Base-by-base conservation (phyloP, 2,797 vertebrate species). In the Syngnathus rostellatus region DNA sequence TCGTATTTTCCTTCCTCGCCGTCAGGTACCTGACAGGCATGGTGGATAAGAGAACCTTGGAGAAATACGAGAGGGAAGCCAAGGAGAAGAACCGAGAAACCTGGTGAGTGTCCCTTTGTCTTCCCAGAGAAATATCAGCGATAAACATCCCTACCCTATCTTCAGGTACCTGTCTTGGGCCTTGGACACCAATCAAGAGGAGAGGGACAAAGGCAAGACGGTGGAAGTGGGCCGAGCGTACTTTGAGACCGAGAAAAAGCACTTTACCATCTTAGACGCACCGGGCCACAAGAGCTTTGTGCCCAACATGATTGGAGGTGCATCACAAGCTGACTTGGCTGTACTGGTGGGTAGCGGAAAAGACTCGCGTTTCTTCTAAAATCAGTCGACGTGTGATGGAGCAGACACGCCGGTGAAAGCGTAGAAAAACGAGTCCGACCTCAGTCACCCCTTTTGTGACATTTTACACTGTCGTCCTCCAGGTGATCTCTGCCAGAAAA, bases 71-170 rank as follows among this genome's bases (percentile, higher is more conserved):
- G 85, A 91, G 94, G 83, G 97, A 99, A 90, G 97, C 97, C 81
- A 99, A 98, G 91, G 97, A 99, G 73, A 99, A 99, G 89, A 99
- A 98, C 91, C 92, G 97, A 89, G 97, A 99, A 93, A 99, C 96
- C 77, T 99, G 97, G 97, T 98, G 90, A 86, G 87, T 70, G 21
- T 2, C 0, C 21, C 8, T 43, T 1, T 11, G 8, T 53, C 8
- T 53, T 53, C 50, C 50, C 9, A 3, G 9, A 41, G 10, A n/a
- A 40, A 60, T 40, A 23, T 6, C 39, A 21, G 8, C 1, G 58
- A 60, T 12, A 21, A 41, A 62, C 19, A 45, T 25, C 17, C n/a
- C 38, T 3, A 5, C 57, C n/a, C 5, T 55, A 6, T 39, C 38
- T 45, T 31, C 72, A 99, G 97, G 97, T 99, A 98, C 81, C 90